Conservation (phyloP, 2,888 invertebrate genomes). For the Scrobipalpa costella region DNA sequence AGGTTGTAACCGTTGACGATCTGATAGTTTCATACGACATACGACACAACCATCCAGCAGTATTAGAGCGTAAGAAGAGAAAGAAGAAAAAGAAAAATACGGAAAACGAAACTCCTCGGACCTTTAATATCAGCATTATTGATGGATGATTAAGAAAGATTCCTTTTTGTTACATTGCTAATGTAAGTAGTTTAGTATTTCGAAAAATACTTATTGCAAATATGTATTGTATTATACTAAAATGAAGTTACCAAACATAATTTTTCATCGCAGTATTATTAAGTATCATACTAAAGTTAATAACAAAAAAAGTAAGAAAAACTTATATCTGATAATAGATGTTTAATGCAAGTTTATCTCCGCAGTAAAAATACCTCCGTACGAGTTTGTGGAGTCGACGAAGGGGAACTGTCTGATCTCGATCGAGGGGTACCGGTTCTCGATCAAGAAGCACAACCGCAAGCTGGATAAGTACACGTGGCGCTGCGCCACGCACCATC, state of each 20-base stretch:
- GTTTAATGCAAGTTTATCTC: too few relatives aligned
- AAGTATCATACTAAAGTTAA: too few relatives aligned
- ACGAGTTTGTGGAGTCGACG: conserved; percentile 38
- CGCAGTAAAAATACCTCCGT: conserved; percentile 23
- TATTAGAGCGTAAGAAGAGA: conserved; percentile 1
- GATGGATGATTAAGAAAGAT: not conserved
- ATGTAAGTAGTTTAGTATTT: not conserved
- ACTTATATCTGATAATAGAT: too few relatives aligned
- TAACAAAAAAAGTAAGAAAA: too few relatives aligned
- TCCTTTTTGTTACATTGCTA: not conserved
- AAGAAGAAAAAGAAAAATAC: not conserved
- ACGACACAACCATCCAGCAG: not conserved
- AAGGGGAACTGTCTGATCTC: conserved; percentile 39
- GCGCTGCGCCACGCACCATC: conserved; percentile 38
- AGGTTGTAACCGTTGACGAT: not conserved
- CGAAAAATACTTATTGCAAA: not conserved
- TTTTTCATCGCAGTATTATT: too few relatives aligned
- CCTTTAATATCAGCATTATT: not conserved
- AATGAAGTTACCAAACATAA: too few relatives aligned
- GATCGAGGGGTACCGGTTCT: conserved; percentile 39
- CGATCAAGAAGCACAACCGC: not conserved
- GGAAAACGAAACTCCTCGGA: too few relatives aligned
- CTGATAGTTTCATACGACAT: not conserved
- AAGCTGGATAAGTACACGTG: conserved; percentile 30
- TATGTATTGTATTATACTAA: too few relatives aligned